Percentiles rank a stretch among this genome's conserved stretches.
These are phyloP conservation scores for Idaea straminata DNA, from an alignment of 2,888 invertebrate species.

Conservation along the genomic window DNA sequence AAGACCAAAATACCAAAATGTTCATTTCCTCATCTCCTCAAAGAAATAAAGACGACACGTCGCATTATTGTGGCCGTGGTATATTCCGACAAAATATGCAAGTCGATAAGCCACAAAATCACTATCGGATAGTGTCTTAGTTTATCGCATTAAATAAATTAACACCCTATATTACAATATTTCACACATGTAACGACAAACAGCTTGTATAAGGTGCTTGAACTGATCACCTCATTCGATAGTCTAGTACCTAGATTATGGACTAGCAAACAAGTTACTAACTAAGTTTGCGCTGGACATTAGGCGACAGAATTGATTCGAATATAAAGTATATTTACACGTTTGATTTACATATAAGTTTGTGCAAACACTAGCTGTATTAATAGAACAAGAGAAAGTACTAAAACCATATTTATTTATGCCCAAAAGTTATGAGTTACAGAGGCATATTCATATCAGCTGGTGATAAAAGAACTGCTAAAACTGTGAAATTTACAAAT, in stretches of 20 bases:
- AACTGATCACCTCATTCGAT: constrained; percentile 28
- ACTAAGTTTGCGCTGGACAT: constrained; percentile 19
- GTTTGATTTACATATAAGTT: not conserved
- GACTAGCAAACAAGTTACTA: constrained; percentile 16
- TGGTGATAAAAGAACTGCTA: no score
- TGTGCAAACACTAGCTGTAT: not conserved
- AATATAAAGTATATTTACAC: not conserved
- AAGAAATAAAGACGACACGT: no score
- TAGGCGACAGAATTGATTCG: constrained; percentile 5
- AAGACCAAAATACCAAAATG: no score
- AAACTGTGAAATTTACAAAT: no score
- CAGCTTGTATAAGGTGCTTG: constrained; percentile 21
- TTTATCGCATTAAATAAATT: constrained; percentile 28
- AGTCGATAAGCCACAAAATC: not conserved
- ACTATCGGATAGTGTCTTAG: not conserved
- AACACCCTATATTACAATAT: constrained; percentile 25
- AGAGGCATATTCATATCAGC: not conserved
- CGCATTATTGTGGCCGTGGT: not conserved
- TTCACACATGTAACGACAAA: constrained; percentile 28
- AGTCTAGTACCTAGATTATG: constrained; percentile 14
- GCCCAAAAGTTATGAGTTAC: not conserved
- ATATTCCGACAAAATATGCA: not conserved
- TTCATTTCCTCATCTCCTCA: no score
- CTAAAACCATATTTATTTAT: constrained; percentile 8
- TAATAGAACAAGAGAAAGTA: constrained; percentile 7